A percentile compares a stretch with the other conserved stretches of the same genome.
phyloP scores from a whole-genome alignment of 2,888 invertebrate species.

The Alcis repandata region DNA sequence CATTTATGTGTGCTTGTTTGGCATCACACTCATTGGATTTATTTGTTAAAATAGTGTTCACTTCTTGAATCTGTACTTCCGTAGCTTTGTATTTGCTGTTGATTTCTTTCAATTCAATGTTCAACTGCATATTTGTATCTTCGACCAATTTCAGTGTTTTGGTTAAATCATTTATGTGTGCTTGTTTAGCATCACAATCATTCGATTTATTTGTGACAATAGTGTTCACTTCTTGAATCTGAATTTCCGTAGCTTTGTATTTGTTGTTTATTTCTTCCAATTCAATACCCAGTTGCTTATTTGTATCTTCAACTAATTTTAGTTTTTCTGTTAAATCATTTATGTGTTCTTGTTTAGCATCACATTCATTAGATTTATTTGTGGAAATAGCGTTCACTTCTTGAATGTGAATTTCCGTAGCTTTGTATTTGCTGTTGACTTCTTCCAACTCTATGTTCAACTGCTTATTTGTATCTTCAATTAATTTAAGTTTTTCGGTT shows the following conservation, averaged over 20 bases:
- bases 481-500: constrained; percentile 41
- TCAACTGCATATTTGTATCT: constrained; percentile 42
- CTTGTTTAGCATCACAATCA: constrained; percentile 55
- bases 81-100: constrained; percentile 41
- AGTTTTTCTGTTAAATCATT: constrained; percentile 49
- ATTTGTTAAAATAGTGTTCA: constrained; percentile 45
- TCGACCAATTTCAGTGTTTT: constrained; percentile 45
- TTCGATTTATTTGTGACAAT: constrained; percentile 40
- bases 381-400: constrained; percentile 46
- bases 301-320: constrained; percentile 42
- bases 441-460: constrained; percentile 47
- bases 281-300: constrained; percentile 44
- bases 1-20: constrained; percentile 57
- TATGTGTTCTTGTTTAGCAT: constrained; percentile 57
- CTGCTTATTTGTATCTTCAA: constrained; percentile 44
- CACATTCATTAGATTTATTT: constrained; percentile 45
- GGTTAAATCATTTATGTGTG: constrained; percentile 52
- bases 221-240: constrained; percentile 47
- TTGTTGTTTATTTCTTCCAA: constrained; percentile 46
- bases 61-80: constrained; percentile 42
- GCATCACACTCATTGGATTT: constrained; percentile 46
- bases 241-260: constrained; percentile 40
- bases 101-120: constrained; percentile 48
- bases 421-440: constrained; percentile 43
- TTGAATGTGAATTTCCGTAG: constrained; percentile 41